Conservation (phyloP, 2,797 vertebrate species). For the Heliangelus exortis region DNA sequence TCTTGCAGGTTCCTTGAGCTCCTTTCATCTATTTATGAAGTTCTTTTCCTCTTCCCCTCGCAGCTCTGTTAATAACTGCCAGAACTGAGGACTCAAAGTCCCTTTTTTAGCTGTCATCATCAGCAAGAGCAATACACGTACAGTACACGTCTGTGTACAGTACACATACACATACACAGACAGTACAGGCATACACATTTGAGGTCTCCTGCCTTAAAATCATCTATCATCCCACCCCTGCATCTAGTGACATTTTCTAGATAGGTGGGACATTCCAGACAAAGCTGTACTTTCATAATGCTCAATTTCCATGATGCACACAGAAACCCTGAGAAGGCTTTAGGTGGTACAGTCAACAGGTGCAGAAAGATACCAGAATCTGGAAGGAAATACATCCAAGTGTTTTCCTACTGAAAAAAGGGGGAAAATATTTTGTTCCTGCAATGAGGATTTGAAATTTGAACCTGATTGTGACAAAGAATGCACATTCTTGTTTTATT, state of each 20-base stretch:
- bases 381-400: not conserved
- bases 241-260: not conserved
- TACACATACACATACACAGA: fast-evolving
- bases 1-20: not conserved
- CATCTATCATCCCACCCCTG: not conserved
- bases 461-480: not conserved
- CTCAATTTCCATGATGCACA: not conserved
- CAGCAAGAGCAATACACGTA: fast-evolving
- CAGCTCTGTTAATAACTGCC: not conserved
- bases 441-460: not conserved
- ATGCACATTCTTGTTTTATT: not conserved
- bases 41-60: not conserved
- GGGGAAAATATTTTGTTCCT: not conserved
- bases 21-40: not conserved
- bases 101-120: not conserved
- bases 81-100: fast-evolving
- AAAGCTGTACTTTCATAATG: not conserved
- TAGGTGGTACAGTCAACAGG: not conserved
- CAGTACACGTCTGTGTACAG: not conserved
- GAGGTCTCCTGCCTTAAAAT: not conserved
- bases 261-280: not conserved
- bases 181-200: fast-evolving
- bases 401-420: not conserved
- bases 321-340: not conserved
- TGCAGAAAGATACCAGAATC: not conserved